These are phyloP conservation scores for Bradypodion pumilum DNA, from an alignment of 2,797 vertebrate species.

Conservation along the genomic window DNA sequence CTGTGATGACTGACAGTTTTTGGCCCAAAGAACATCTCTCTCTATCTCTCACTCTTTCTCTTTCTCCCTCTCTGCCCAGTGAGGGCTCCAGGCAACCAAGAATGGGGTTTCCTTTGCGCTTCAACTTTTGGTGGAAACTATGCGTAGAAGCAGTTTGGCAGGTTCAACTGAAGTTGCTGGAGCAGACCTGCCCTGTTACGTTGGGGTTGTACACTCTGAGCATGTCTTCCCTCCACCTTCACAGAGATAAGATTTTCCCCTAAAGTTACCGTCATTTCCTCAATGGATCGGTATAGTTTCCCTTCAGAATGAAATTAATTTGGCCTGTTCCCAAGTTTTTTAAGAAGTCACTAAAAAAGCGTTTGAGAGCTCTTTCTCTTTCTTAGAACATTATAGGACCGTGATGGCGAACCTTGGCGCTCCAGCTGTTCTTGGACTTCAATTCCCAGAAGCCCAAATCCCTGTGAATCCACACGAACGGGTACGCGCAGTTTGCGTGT, in stretches of 20 bases:
- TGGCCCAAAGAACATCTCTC: slow-evolving; percentile 4
- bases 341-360: not conserved
- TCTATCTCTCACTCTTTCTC: not conserved
- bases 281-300: slow-evolving; percentile 24
- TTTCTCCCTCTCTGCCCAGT: not conserved
- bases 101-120: slow-evolving; percentile 10
- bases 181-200: not conserved
- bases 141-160: not conserved
- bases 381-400: slow-evolving; percentile 14
- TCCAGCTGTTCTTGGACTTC: too few species aligned
- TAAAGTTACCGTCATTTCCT: not conserved
- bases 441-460: too few species aligned
- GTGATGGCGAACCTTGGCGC: too few species aligned
- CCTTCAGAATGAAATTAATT: not conserved
- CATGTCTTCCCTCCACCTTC: accelerated
- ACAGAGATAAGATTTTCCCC: not conserved
- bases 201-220: not conserved
- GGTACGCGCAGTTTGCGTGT: too few species aligned
- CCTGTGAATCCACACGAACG: too few species aligned
- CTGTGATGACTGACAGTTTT: slow-evolving; percentile 19
- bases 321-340: not conserved
- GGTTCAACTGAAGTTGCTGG: not conserved
- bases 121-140: not conserved
- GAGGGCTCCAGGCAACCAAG: slow-evolving; percentile 28
- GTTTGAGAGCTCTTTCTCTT: slow-evolving; percentile 25